These are phyloP conservation scores for Lampris megalopsis DNA, from an alignment of 2,113 vertebrate genomes.

Conservation along the genomic window DNA sequence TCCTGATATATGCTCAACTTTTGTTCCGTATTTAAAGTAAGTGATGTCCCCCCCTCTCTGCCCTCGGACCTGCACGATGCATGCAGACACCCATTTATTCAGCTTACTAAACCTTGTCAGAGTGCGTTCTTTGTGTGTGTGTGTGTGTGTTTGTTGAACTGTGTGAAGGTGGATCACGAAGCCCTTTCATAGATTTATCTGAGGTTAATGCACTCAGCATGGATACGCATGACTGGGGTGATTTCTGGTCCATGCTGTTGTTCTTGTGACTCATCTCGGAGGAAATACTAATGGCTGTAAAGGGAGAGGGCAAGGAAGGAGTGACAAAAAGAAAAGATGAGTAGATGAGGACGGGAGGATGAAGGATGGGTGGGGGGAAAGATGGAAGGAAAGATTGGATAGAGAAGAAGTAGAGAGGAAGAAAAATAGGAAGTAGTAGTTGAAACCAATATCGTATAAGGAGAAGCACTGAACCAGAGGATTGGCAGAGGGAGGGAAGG, in stretches of 20 bases:
- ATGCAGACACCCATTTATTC: conserved; percentile 61
- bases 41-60: conserved; percentile 42
- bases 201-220: conserved; percentile 43
- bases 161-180: conserved; percentile 14
- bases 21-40: conserved; percentile 65
- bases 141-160: conserved; percentile 15
- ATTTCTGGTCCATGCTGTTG: conserved; percentile 12
- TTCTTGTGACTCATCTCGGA: conserved; percentile 34
- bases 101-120: conserved; percentile 59
- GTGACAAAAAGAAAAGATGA: conserved; percentile 5
- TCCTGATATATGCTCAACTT: conserved; percentile 57
- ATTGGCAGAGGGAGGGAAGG: conserved; percentile 1
- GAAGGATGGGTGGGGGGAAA: conserved; percentile 30
- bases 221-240: conserved; percentile 14
- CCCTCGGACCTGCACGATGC: conserved; percentile 38
- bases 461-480: too few species aligned
- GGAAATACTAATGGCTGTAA: neutral
- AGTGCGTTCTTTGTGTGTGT: conserved; percentile 10
- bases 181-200: conserved; percentile 46
- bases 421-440: neutral
- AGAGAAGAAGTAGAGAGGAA: conserved; percentile 11
- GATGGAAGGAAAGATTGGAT: conserved; percentile 30
- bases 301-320: conserved; percentile 19
- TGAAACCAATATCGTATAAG: too few species aligned
- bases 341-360: conserved; percentile 31